phyloP scores from a whole-genome alignment of 1,140 invertebrate species.

The Marisa cornuarietis region DNA sequence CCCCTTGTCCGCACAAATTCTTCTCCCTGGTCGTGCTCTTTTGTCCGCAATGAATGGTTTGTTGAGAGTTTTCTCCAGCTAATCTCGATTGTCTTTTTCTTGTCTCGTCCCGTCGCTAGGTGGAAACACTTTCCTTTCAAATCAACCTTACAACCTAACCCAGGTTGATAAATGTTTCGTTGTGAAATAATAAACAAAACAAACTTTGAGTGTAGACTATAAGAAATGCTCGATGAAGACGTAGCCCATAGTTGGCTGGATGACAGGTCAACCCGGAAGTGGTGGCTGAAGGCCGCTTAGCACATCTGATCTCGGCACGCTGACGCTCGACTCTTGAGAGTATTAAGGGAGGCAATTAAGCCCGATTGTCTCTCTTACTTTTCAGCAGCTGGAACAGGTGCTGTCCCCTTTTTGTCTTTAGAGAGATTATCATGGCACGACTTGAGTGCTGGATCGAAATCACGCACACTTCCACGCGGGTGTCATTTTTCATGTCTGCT shows the following conservation, averaged over 20 bases:
- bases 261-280: not conserved
- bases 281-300: not conserved
- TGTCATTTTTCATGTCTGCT: no score
- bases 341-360: conserved; percentile 14
- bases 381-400: conserved; percentile 15
- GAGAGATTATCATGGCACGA: conserved; percentile 13
- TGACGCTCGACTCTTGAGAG: conserved; percentile 21
- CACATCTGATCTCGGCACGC: not conserved
- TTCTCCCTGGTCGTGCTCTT: no score
- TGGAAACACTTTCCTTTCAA: not conserved
- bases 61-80: no score
- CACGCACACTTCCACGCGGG: not conserved
- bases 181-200: not conserved
- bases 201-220: not conserved
- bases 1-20: no score
- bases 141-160: not conserved
- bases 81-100: no score
- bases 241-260: not conserved
- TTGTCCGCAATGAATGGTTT: no score
- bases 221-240: not conserved
- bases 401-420: conserved; percentile 6
- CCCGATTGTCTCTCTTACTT: conserved; percentile 4
- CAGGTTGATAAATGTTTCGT: not conserved
- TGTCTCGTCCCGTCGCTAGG: no score
- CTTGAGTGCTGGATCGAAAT: conserved; percentile 3